Base-by-base conservation (phyloP, 1,140 invertebrate genomes). In the Ganaspis sp. region DNA sequence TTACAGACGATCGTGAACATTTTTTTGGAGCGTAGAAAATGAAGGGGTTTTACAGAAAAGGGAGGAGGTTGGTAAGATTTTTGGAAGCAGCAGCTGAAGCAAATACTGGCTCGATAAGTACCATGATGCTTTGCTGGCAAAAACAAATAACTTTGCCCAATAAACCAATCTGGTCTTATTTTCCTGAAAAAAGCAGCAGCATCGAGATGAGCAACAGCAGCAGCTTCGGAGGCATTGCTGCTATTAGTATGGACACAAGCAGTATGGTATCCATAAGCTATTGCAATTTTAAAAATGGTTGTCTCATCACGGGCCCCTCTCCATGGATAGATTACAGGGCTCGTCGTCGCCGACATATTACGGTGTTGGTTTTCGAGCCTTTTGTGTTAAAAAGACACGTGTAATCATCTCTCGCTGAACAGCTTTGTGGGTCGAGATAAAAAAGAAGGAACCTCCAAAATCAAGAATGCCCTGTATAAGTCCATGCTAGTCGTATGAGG, bases 281-380 rank as follows among this genome's bases (percentile, higher is more conserved):
- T 88, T 83, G 88, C 86, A 90, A 90, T 91, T 91, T 90, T 84
- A 85, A 89, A 88, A 90, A 90, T 87, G 88, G 85, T 87, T 90
- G 88, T 91, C 90, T 90, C 90, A 90, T 90, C 88, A 88, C 86
- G 81, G 81, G 70, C 75, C 79, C 83, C 79, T 73, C 81, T 82
- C 75, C 73, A 69, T 79, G 75, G 74, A 84, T 81, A 88, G 88
- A 91, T 91, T 91, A 91, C 89, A 91, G 90, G 90, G 90, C 90
- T 83, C 88, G 83, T 83, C 73, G 72, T 82, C 76, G 81, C 87
- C 88, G 85, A 86, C 90, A 87, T 89, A 91, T 91, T 91, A 90
- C 89, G 88, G 90, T 91, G 90, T 91, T 91, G 90, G 90, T 91
- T 91, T 91, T 91, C 90, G 90, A 91, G 90, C 90, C 90, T 91